Evolutionary conservation across 2,888 invertebrate species (phyloP), one percentile per base, ranked within the genome.

Genomic region (Andrena marginata): DNA sequence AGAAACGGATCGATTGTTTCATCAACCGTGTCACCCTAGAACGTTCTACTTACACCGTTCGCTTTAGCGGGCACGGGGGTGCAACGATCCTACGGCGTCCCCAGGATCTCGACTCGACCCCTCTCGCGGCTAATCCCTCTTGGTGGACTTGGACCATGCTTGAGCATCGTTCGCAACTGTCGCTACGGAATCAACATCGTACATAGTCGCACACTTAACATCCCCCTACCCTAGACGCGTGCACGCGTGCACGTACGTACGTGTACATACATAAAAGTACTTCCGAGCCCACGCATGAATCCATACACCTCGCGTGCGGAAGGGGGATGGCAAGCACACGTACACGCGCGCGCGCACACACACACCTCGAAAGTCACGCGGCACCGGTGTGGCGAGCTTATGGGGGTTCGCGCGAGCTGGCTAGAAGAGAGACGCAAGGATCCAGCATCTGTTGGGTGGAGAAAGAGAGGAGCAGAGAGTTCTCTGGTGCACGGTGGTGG

Each of bases 401-500:
- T 80, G 87, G 85, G 84, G 75, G 81, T 80, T 82, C 56, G 83
- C 75, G 76, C 75, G 76, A 73, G 80, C 69, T 69, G 65, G 73
- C 33, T 13, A 33, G 26, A 62, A 85, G 82, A 42, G 79, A 83
- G 83, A 83, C 6, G 70, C 48, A 31, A 60, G 63, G 72, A 75
- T 10, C 51, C 56, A 33, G 72, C 71, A 23, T 72, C 65, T 67
- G 49, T 10, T 1, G 56, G 10, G 10, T 26, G 23, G 42, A n/a
- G 71, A n/a, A 8, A 8, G 80, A 74, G 86, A 76, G 75, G 64
- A 67, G 48, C 67, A 73, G 54, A 73, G 80, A 73, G 77, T 82
- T 80, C 89, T 89, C 90, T 88, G 90, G 91, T 91, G 90, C 89
- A 90, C 85, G 88, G 89, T 90, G 90, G 91, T 91, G 91, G 91